Conservation (phyloP, 2,797 vertebrate species). For the Forpus xanthops region DNA sequence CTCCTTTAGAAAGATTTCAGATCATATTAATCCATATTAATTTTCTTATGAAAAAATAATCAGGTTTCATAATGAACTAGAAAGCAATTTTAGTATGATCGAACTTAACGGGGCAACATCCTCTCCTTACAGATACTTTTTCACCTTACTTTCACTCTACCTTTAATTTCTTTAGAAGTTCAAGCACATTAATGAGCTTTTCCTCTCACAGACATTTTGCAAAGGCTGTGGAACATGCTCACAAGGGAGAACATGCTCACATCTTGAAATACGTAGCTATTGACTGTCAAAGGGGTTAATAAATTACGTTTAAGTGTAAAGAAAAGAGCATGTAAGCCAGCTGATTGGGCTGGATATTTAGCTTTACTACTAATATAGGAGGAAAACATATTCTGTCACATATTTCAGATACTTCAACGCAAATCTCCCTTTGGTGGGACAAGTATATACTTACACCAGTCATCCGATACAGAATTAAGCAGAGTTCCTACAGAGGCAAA, state of each 20-base stretch:
- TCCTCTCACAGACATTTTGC: constrained; percentile 1
- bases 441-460: neutral
- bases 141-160: neutral
- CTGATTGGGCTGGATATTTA: neutral
- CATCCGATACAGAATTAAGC: neutral
- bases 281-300: constrained; percentile 1
- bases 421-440: neutral
- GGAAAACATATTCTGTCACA: neutral
- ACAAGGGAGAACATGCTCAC: neutral
- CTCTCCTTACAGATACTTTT: neutral
- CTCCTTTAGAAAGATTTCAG: neutral
- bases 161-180: neutral
- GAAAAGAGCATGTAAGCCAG: neutral
- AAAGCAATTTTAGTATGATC: neutral
- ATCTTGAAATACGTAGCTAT: neutral
- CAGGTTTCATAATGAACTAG: neutral
- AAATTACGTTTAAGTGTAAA: neutral
- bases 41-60: neutral
- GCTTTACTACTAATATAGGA: neutral
- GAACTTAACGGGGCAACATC: neutral
- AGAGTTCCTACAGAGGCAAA: neutral
- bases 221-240: constrained; percentile 21
- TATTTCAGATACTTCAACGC: neutral
- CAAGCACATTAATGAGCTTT: neutral
- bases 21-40: neutral